Conservation (phyloP, 2,113 vertebrate genomes). For the Caranx ignobilis region DNA sequence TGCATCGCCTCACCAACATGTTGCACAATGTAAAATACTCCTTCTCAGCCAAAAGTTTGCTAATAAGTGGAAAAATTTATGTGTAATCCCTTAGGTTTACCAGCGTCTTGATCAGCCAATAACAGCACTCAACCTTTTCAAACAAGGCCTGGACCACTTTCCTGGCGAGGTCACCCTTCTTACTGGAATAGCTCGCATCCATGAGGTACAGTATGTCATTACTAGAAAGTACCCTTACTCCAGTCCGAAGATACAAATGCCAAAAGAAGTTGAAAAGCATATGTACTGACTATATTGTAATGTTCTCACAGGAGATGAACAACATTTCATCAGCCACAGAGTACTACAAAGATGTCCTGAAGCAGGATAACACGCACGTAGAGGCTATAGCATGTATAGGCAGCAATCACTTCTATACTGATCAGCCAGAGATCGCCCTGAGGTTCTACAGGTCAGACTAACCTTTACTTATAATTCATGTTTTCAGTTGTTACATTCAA, state of each 20-base stretch:
- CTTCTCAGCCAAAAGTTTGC: neutral
- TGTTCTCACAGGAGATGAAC: slow-evolving; percentile 91
- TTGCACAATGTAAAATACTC: neutral
- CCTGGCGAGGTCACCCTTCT: slow-evolving; percentile 94
- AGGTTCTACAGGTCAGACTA: slow-evolving; percentile 93
- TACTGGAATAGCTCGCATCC: slow-evolving; percentile 96
- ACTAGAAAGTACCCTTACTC: neutral
- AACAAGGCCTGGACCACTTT: slow-evolving; percentile 95
- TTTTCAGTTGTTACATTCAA: slow-evolving; percentile 2
- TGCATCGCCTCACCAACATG: neutral
- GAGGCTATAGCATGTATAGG: slow-evolving; percentile 98
- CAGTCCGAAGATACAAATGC: neutral
- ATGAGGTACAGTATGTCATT: slow-evolving; percentile 83
- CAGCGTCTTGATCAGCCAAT: slow-evolving; percentile 95
- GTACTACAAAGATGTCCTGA: slow-evolving; percentile 95
- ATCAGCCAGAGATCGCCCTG: slow-evolving; percentile 95
- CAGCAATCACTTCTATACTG: slow-evolving; percentile 97
- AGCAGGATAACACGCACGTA: slow-evolving; percentile 96
- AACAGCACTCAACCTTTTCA: slow-evolving; percentile 93
- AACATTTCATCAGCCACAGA: slow-evolving; percentile 90
- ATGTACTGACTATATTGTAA: slow-evolving; percentile 5
- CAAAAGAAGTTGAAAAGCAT: neutral
- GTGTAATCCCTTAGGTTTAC: slow-evolving; percentile 87
- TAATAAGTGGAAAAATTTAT: neutral
- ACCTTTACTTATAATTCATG: neutral